Evolutionary conservation across 2,797 vertebrate genomes (phyloP).

Genomic region (Tympanoctomys barrerae): DNA sequence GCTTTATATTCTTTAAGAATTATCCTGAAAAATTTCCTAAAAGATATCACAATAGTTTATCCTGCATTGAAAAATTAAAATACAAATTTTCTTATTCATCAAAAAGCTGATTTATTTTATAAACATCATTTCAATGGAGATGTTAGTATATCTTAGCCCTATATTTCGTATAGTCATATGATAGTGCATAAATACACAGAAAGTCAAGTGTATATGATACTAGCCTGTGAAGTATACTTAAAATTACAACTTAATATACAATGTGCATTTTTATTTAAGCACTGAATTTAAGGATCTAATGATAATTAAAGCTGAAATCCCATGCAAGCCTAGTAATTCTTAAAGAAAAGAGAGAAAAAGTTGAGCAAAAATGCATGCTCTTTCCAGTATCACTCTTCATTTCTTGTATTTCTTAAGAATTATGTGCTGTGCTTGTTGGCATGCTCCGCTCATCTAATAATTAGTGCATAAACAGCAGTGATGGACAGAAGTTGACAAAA

Average conservation of each 20-base stretch:
- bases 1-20: constrained; percentile 1
- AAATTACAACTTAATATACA: constrained; percentile 31
- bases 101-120: neutral
- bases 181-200: constrained; percentile 26
- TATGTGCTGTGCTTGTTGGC: neutral
- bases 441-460: neutral
- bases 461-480: neutral
- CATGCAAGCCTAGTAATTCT: constrained; percentile 1
- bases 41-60: neutral
- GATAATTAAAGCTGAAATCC: constrained; percentile 22
- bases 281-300: neutral
- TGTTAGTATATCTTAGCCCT: constrained; percentile 12
- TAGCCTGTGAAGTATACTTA: neutral
- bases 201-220: neutral
- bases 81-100: neutral
- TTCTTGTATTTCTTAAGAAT: neutral
- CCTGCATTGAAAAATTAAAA: constrained; percentile 9
- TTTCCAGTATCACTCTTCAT: neutral
- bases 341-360: neutral
- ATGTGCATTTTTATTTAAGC: neutral
- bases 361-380: neutral
- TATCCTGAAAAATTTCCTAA: neutral
- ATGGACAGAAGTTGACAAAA: neutral
- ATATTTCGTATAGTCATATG: neutral
- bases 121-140: neutral